Percentiles rank a stretch among this genome's conserved stretches.
Conservation (phyloP, 2,113 vertebrate species). For the Xenopus tropicalis region DNA sequence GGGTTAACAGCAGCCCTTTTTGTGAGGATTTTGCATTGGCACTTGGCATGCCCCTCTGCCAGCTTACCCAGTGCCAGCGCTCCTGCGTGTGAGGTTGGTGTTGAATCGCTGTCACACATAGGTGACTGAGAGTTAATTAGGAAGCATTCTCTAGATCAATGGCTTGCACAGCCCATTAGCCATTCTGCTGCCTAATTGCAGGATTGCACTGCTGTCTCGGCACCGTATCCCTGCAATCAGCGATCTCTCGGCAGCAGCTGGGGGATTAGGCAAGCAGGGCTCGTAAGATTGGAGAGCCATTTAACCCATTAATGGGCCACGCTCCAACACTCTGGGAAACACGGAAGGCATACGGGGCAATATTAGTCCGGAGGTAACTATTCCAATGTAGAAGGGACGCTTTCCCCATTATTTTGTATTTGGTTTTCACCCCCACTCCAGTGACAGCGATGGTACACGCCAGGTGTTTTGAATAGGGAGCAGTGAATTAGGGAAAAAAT, state of each 20-base stretch:
- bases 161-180: slow-evolving; percentile 71
- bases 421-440: too few relatives aligned
- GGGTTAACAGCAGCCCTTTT: background rate
- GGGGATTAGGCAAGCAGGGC: slow-evolving; percentile 27
- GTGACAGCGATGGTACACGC: too few relatives aligned
- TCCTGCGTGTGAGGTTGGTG: slow-evolving; percentile 55
- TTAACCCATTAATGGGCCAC: slow-evolving; percentile 2
- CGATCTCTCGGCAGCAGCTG: slow-evolving; percentile 32
- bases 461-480: too few relatives aligned
- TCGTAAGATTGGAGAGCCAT: background rate
- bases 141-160: slow-evolving; percentile 72
- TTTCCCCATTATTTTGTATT: too few relatives aligned
- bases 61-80: slow-evolving; percentile 43
- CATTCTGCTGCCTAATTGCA: slow-evolving; percentile 68
- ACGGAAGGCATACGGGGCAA: too few relatives aligned
- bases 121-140: slow-evolving; percentile 74
- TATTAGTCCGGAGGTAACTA: too few relatives aligned
- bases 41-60: slow-evolving; percentile 21
- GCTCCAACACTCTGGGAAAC: too few relatives aligned
- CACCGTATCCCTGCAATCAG: slow-evolving; percentile 36
- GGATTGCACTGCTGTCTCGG: slow-evolving; percentile 59
- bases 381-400: too few relatives aligned
- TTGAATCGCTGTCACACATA: slow-evolving; percentile 68
- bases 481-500: too few relatives aligned
- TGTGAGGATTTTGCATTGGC: too few relatives aligned